A percentile compares a stretch with the other conserved stretches of the same genome.
These are phyloP conservation scores for Enteromius viviparus DNA, from an alignment of 2,797 vertebrate species.

Conservation along the genomic window DNA sequence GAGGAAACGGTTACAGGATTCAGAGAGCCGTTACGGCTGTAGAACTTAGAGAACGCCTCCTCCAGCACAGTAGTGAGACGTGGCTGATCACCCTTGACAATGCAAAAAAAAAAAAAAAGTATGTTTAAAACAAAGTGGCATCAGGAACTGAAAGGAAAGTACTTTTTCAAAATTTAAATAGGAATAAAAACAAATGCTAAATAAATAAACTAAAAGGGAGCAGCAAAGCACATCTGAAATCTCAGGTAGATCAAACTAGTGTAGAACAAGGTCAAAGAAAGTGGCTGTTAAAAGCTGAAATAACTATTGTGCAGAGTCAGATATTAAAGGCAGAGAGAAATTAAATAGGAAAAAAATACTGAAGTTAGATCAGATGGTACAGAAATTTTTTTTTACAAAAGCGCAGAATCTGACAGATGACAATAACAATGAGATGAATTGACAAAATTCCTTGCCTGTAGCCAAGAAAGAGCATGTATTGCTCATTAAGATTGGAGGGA, in stretches of 20 bases:
- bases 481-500: neutral
- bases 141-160: neutral
- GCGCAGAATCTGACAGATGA: conserved; percentile 45
- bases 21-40: conserved; percentile 89
- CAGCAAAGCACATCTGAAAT: neutral
- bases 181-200: neutral
- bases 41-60: conserved; percentile 96
- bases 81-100: conserved; percentile 88
- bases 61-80: conserved; percentile 92
- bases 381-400: neutral
- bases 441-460: conserved; percentile 16
- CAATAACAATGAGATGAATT: conserved; percentile 17
- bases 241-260: neutral
- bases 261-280: neutral
- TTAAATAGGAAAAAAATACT: neutral
- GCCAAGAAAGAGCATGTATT: neutral
- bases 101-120: conserved; percentile 35
- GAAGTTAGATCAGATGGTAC: conserved; percentile 48
- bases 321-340: neutral
- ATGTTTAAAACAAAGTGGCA: neutral
- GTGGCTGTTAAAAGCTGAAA: neutral
- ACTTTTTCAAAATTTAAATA: neutral
- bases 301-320: neutral
- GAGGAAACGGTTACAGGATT: conserved; percentile 95
- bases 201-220: neutral